Evolutionary conservation across 1,140 invertebrate species (phyloP), one percentile per base, ranked within the genome.

Genomic region (Drosophila arizonae): DNA sequence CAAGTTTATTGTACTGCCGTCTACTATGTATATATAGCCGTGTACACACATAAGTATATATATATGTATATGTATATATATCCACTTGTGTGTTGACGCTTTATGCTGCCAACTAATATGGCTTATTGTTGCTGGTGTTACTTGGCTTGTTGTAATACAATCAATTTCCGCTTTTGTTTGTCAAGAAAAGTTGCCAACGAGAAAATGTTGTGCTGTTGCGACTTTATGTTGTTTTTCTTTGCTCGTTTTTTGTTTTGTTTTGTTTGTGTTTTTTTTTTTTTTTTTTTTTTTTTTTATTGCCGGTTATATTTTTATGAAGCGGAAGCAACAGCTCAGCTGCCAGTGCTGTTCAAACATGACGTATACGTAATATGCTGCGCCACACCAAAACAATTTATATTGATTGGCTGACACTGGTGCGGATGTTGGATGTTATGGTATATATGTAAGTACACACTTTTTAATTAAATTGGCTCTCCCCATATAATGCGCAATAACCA

Each of bases 151-250:
- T 85, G 81, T 81, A 86, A 87, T 82, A 87, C 82, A 87, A 87
- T 87, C 82, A 87, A 87, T 87, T 87, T 87, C 82, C 84, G 82
- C 84, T 87, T 74, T 87, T 88, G 82, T 87, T 88, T 87, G 84
- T 87, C 82, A 76, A 71, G 82, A 61, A 87, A 87, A 87, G 76
- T 88, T 76, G 58, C 46, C 62, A 55, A 41, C 48, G 41, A 51
- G 57, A 62, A 65, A 56, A 46, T 70, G 24, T 48, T 58, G 48
- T 81, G 72, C 77, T 86, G 72, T 80, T 79, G 63, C 54, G 36
- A 55, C 69, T 74, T 74, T 70, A 62, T 62, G 50, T 56, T 74
- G 65, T 63, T 67, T 67, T 24, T 24, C 21, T 24, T 24, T 24
- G 21, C 21, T 24, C 21, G 21, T 24, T 24, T 24, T 24, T 62